phyloP scores from a whole-genome alignment of 2,797 vertebrate species.

The Chloroceryle inda region DNA sequence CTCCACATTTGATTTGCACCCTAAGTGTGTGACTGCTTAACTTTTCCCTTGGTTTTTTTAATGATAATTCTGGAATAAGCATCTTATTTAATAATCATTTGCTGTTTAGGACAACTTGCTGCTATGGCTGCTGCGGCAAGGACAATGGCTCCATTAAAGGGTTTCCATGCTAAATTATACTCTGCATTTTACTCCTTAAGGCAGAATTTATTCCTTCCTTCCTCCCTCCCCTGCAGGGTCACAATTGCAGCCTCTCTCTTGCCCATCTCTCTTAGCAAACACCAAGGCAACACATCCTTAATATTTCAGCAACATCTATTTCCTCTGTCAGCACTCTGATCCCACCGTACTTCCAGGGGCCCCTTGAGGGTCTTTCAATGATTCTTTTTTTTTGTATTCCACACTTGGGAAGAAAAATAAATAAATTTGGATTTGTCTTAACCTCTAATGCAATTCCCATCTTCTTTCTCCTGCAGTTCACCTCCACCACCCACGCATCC shows the following conservation, averaged over 20 bases:
- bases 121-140: background rate
- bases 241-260: background rate
- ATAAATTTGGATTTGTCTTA: background rate
- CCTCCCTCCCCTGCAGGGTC: conserved; percentile 10
- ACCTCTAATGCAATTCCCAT: background rate
- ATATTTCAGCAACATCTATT: conserved; percentile 47
- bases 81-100: background rate
- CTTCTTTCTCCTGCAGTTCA: background rate
- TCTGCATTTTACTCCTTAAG: background rate
- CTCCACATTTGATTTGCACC: background rate
- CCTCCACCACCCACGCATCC: background rate
- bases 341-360: background rate
- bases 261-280: conserved; percentile 1
- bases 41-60: background rate
- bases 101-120: background rate
- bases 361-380: background rate
- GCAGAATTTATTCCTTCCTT: background rate
- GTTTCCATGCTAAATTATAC: background rate
- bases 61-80: background rate
- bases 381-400: conserved; percentile 3
- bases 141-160: background rate
- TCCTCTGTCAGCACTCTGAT: conserved; percentile 10
- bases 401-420: background rate
- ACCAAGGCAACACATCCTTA: conserved; percentile 40
- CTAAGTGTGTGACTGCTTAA: rapidly evolving